phyloP scores from a whole-genome alignment of 2,888 invertebrate genomes.

The Eulithis testata region DNA sequence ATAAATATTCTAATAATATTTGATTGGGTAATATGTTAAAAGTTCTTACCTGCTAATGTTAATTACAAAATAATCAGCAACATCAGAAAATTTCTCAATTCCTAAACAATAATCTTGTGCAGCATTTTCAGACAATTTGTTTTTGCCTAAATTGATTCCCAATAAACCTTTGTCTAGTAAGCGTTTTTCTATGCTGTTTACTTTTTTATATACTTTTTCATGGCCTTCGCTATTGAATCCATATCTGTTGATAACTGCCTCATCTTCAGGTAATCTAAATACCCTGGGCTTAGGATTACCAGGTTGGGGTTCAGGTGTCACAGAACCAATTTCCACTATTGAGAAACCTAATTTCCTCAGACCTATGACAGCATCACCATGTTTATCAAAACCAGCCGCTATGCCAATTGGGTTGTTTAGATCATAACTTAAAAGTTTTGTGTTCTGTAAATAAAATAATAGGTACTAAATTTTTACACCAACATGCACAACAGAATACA shows the following conservation, averaged over 20 bases:
- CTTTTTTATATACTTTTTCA: conserved; percentile 87
- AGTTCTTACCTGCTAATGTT: conserved; percentile 91
- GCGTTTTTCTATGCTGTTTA: conserved; percentile 83
- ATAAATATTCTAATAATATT: not conserved
- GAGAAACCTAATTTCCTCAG: conserved; percentile 95
- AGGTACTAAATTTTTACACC: too few species aligned
- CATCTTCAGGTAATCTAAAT: conserved; percentile 93
- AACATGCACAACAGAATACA: not conserved
- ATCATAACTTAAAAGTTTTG: conserved; percentile 87
- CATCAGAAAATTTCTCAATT: conserved; percentile 90
- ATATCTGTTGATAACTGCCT: conserved; percentile 96
- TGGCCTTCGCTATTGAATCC: conserved; percentile 98
- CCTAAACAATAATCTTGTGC: conserved; percentile 94
- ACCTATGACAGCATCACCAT: conserved; percentile 95
- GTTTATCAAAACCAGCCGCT: conserved; percentile 99
- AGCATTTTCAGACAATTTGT: conserved; percentile 92
- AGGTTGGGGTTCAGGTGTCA: conserved; percentile 96
- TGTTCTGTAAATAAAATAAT: conserved; percentile 80
- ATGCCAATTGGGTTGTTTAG: conserved; percentile 97
- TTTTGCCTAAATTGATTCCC: conserved; percentile 98
- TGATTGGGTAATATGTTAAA: conserved; percentile 46
- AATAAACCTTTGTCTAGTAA: conserved; percentile 86
- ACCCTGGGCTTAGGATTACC: conserved; percentile 97
- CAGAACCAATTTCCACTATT: conserved; percentile 97
- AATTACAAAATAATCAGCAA: conserved; percentile 98